Conservation (phyloP, 1,140 invertebrate species). For the Aethina tumida region DNA sequence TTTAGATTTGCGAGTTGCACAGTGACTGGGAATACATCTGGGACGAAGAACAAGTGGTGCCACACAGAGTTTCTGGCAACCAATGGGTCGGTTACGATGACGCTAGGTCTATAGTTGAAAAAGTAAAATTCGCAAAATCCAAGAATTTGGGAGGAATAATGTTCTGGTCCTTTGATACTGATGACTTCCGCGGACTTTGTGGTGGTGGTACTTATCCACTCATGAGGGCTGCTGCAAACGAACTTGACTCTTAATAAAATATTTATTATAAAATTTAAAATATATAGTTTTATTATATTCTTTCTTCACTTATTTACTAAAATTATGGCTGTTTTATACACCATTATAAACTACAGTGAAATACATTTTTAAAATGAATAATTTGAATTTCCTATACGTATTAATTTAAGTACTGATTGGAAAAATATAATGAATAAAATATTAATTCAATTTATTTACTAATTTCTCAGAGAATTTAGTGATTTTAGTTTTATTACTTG, state of each 20-base stretch:
- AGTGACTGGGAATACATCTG: constrained; percentile 36
- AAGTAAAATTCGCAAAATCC: constrained; percentile 40
- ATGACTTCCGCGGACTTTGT: constrained; percentile 56
- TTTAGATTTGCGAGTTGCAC: constrained; percentile 34
- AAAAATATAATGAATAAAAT: constrained; percentile 38
- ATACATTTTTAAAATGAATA: constrained; percentile 44
- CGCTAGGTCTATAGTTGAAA: constrained; percentile 21
- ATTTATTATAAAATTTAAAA: neutral
- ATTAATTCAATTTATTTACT: neutral
- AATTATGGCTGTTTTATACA: constrained; percentile 4
- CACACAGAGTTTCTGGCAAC: constrained; percentile 25
- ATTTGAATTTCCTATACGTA: too few relatives aligned
- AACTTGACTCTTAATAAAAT: neutral
- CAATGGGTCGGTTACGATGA: constrained; percentile 36
- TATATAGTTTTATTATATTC: constrained; percentile 2
- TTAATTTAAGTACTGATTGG: too few relatives aligned
- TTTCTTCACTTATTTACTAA: neutral
- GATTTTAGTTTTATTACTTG: too few relatives aligned
- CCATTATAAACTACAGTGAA: constrained; percentile 26
- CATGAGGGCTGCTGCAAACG: constrained; percentile 34
- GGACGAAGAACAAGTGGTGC: constrained; percentile 23
- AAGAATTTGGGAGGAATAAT: constrained; percentile 52
- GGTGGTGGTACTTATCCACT: constrained; percentile 45
- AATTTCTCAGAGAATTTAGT: constrained; percentile 3
- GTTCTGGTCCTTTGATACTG: constrained; percentile 66